Conservation (phyloP, 2,113 vertebrate species). For the Pogona vitticeps region DNA sequence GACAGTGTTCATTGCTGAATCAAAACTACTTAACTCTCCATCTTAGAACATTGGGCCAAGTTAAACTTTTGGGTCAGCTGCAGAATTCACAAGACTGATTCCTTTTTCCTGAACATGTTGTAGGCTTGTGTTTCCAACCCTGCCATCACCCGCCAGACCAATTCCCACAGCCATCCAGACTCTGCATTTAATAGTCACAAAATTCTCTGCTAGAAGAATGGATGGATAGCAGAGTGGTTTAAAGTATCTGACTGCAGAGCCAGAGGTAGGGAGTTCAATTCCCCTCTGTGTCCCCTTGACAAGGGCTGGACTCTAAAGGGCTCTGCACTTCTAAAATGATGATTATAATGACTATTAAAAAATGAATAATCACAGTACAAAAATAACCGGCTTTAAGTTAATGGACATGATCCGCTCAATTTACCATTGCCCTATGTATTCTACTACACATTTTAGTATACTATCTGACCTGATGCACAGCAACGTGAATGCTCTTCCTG, state of each 20-base stretch:
- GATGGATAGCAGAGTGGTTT: neutral
- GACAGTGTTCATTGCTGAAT: neutral
- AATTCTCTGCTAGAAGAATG: neutral
- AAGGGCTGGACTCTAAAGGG: no score
- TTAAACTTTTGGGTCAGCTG: conserved; percentile 3
- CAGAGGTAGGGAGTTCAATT: no score
- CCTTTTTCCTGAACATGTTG: neutral
- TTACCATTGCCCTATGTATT: neutral
- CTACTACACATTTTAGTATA: no score
- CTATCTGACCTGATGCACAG: no score
- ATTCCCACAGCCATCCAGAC: neutral
- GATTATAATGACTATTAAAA: neutral
- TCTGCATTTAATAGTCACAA: neutral
- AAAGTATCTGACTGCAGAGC: neutral
- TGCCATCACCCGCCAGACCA: neutral
- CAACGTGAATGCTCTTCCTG: no score
- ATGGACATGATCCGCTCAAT: no score
- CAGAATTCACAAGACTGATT: neutral
- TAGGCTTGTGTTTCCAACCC: neutral
- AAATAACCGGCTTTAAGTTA: neutral
- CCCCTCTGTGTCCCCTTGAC: no score
- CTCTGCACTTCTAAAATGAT: no score
- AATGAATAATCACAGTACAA: neutral
- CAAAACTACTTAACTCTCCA: neutral
- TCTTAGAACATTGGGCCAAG: conserved; percentile 17